These are phyloP conservation scores for Globodera rostochiensis DNA, from an alignment of 1,140 invertebrate species.

Conservation along the genomic window DNA sequence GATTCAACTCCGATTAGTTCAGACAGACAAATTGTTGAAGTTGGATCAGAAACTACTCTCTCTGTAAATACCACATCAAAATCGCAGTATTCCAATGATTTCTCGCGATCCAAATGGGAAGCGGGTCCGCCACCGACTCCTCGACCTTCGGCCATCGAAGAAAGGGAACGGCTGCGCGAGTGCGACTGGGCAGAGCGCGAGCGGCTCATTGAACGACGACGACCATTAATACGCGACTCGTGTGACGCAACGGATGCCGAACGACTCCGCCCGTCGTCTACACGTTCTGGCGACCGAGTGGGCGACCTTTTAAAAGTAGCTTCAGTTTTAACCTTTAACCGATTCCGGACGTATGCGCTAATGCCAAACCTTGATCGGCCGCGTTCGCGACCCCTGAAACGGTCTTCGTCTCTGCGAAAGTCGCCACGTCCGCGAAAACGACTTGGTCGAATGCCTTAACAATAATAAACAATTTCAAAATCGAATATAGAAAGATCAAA, in stretches of 20 bases:
- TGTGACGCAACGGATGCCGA: not conserved
- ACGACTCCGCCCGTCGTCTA: not conserved
- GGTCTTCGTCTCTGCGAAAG: conserved; percentile 12
- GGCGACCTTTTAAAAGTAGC: not conserved
- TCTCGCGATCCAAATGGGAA: conserved; percentile 5
- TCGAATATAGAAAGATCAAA: not conserved
- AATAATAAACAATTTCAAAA: conserved; percentile 5
- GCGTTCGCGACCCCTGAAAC: not conserved
- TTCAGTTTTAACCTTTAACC: too few species aligned
- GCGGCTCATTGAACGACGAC: not conserved
- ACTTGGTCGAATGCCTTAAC: conserved; percentile 29
- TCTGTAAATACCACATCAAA: not conserved
- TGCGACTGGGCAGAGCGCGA: not conserved
- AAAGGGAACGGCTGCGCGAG: conserved; percentile 12
- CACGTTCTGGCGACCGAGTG: conserved; percentile 31
- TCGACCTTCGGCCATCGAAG: not conserved
- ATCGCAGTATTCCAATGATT: conserved; percentile 21
- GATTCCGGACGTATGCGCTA: too few species aligned
- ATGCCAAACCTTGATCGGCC: not conserved
- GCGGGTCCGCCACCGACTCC: not conserved
- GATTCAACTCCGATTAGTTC: too few species aligned
- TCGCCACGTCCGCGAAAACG: conserved; percentile 12
- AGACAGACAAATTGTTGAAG: too few species aligned
- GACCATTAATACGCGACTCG: not conserved
- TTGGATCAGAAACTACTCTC: too few species aligned